Base-by-base conservation (phyloP, 1,140 invertebrate species). In the Bilobella aurantiaca region DNA sequence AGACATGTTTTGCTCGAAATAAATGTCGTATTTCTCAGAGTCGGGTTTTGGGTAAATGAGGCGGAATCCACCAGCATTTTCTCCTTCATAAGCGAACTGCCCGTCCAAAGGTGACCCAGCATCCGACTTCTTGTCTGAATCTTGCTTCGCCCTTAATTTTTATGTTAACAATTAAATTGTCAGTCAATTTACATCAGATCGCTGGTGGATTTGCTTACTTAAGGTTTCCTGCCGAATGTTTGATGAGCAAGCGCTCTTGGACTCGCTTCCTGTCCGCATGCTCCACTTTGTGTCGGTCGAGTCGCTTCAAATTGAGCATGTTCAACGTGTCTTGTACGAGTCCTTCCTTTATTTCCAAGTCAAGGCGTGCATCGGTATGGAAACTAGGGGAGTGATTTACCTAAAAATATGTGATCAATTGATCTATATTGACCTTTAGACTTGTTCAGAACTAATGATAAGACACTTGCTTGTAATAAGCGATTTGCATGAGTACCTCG, bases 311-410 rank as follows among this genome's bases (percentile, higher is more conserved):
- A 78, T 93, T 91, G 60, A 93, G 80, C 77, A 95, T 84, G 2
- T 84, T 81, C 67, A 93, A 86, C 1, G 90, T 92, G 74, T 94
- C 90, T 37, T 79, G 81, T n/a, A 95, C 77, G 3, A 95, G 78
- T 0, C 81, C 79, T 73, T 90, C 86, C 76, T 95, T 95, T 1
- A 95, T 85, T 73, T 91, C 89, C 64, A 82, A 81, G 74, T 95
- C 91, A 49, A 93, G 78, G 64, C 84, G 81, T 1, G 89, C 85
- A 75, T 93, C 89, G 0, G 89, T 93, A 73, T 90, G 87, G 74
- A 93, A 93, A 78, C 91, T 93, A 2, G 91, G 91, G 3, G 90
- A 93, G 74, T 93, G 91, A 78, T 95, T 94, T 1, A 91, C 86
- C 84, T 86, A 58, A 29, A 63, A 71, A 23, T 21, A n/a, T n/a